Percentiles rank a stretch among this genome's conserved stretches.
Evolutionary conservation across 2,888 invertebrate species (phyloP).

Genomic region (Acronicta leporina): DNA sequence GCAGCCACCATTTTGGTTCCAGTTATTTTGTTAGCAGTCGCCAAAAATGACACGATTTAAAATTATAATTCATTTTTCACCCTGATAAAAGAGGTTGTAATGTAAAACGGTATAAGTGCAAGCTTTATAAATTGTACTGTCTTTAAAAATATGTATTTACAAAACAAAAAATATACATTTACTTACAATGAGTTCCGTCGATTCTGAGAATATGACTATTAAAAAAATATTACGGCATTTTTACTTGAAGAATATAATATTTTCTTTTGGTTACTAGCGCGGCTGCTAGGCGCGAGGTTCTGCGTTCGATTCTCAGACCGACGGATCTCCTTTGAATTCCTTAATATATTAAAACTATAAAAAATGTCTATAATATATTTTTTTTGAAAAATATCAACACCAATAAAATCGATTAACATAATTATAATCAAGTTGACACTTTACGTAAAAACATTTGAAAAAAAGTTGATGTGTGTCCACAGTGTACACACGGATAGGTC

Average conservation of each 20-base stretch:
- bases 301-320: not conserved
- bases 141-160: conserved; percentile 26
- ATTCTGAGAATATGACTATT: too few species aligned
- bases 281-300: too few species aligned
- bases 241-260: too few species aligned
- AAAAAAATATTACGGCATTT: not conserved
- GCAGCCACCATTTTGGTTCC: too few species aligned
- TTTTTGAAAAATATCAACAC: conserved; percentile 22
- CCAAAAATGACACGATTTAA: not conserved
- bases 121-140: conserved; percentile 37
- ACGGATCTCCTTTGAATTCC: not conserved
- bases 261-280: too few species aligned
- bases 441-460: not conserved
- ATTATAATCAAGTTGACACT: not conserved
- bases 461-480: too few species aligned
- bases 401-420: conserved; percentile 8
- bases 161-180: conserved; percentile 20
- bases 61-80: not conserved
- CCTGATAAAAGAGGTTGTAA: conserved; percentile 2
- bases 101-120: conserved; percentile 9
- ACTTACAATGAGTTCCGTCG: not conserved
- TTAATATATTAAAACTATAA: conserved; percentile 20
- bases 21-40: too few species aligned
- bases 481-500: too few species aligned
- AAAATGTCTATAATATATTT: conserved; percentile 20